Evolutionary conservation across 2,888 invertebrate genomes (phyloP).

Genomic region (Lepidonotus clava): DNA sequence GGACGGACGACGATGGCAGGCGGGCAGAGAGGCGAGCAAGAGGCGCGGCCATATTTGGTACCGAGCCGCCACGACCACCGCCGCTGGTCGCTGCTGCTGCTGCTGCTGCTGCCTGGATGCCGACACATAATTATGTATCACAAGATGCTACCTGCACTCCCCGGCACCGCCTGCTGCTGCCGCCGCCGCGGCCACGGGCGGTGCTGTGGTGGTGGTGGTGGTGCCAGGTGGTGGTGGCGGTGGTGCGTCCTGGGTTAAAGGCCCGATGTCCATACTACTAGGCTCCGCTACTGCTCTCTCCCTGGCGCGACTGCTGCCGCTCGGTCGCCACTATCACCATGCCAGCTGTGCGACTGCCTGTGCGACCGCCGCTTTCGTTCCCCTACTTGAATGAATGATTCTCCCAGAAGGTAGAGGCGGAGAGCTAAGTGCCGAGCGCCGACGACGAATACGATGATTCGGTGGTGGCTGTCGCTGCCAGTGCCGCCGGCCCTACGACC

Average conservation of each 20-base stretch:
- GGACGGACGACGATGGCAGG: too few relatives aligned
- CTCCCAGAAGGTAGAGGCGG: too few relatives aligned
- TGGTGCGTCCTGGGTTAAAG: neutral
- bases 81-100: conserved; percentile 6
- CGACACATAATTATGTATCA: conserved; percentile 51
- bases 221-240: neutral
- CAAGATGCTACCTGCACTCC: conserved; percentile 43
- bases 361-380: neutral
- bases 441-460: neutral
- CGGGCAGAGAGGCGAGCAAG: too few relatives aligned
- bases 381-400: neutral
- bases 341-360: neutral
- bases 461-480: too few relatives aligned
- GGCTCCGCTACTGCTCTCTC: neutral
- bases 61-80: conserved; percentile 10
- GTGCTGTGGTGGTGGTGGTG: neutral
- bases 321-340: neutral
- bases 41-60: conserved; percentile 47
- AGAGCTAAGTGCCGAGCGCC: too few relatives aligned
- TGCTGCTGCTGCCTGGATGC: conserved; percentile 14
- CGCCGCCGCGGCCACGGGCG: neutral
- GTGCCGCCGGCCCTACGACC: neutral
- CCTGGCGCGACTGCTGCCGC: neutral
- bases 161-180: neutral
- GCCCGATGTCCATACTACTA: conserved; percentile 28